These are phyloP conservation scores for Caenorhabditis japonica DNA, from an alignment of 2,888 invertebrate species.

Conservation along the genomic window DNA sequence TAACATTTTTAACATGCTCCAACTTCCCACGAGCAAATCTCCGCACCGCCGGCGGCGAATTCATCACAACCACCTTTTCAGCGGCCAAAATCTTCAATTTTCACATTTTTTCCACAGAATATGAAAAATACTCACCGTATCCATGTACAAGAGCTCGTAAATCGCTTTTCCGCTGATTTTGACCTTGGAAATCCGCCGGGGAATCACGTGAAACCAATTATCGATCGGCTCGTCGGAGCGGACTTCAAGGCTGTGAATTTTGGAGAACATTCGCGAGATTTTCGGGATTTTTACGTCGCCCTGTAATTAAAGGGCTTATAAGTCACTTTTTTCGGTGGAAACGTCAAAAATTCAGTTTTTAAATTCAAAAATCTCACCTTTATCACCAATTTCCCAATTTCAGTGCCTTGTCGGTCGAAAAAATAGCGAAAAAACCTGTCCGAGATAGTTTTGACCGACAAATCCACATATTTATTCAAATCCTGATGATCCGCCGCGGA, in stretches of 20 bases:
- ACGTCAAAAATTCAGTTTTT: background rate
- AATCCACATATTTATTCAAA: background rate
- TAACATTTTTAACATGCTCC: too few relatives aligned
- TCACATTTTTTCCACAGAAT: too few relatives aligned
- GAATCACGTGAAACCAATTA: background rate
- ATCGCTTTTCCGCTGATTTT: background rate
- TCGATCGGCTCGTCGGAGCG: background rate
- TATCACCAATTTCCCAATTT: background rate
- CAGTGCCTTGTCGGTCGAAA: conserved; percentile 4
- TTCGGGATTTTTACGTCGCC: background rate
- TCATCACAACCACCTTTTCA: too few relatives aligned
- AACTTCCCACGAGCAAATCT: too few relatives aligned
- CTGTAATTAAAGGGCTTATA: conserved; percentile 6
- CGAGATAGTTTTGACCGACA: background rate
- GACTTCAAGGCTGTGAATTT: background rate
- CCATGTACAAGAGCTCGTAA: background rate
- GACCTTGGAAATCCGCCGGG: background rate
- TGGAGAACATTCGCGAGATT: background rate
- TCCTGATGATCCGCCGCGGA: background rate
- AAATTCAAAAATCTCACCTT: conserved; percentile 3
- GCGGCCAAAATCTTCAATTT: too few relatives aligned
- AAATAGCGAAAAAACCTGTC: background rate
- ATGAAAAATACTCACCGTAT: background rate
- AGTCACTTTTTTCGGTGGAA: background rate
- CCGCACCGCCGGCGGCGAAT: too few relatives aligned